Evolutionary conservation across 2,888 invertebrate species (phyloP), one percentile per base, ranked within the genome.

Genomic region (Amphipyra berbera): DNA sequence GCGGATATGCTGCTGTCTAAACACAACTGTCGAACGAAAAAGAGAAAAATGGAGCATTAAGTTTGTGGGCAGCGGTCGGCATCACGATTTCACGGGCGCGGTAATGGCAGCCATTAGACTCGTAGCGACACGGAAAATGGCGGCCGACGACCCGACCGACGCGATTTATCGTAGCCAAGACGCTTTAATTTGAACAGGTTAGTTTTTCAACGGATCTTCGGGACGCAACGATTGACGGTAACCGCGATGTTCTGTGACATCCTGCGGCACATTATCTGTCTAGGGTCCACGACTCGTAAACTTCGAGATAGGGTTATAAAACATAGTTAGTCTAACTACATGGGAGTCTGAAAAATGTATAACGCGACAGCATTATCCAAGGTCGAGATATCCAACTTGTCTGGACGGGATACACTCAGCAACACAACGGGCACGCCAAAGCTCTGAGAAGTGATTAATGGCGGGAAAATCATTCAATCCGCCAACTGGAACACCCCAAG

Each of bases 1-100:
- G 64, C 63, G 71, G 77, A 78, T 55, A 58, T 55, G 30, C 59
- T 47, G 68, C 42, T 55, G 56, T 47, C 49, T 54, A 40, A 61
- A 57, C 57, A 48, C 70, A 61, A 66, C 55, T 60, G 49, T 67
- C 53, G 50, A 60, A 71, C 73, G 73, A 56, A 53, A 86, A 86
- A 87, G 82, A 86, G 83, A 88, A 90, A 89, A 90, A 88, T 87
- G 84, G 81, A 88, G 81, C 84, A 85, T 86, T 85, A 83, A 83
- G 82, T 87, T 88, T 89, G 89, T 90, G 88, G 89, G 86, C 86
- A 87, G 84, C 86, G 87, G 85, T 84, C 85, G 87, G 73, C 89
- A 88, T 90, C 89, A 91, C 89, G 90, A 92, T 89, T 92, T 92
- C 89, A 92, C 89, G 90, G 89, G 76, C 87, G 73, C 83, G 69